Base-by-base conservation (phyloP, 2,797 vertebrate genomes). In the Molothrus aeneus region DNA sequence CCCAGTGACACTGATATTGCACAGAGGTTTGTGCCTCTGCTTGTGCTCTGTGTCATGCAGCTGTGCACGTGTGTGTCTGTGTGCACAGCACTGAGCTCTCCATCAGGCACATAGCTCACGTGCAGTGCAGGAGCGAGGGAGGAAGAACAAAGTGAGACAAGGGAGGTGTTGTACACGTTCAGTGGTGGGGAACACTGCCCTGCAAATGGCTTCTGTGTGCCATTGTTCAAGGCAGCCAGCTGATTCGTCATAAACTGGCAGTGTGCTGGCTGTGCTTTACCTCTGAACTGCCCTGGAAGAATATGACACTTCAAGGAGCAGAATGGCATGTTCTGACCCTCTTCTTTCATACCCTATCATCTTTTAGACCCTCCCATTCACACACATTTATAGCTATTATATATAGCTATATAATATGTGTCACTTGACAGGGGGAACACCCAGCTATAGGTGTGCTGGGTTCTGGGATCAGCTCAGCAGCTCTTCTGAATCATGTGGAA, bases 241-340 rank as follows among this genome's bases (percentile, higher is more conserved):
- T 73, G 69, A 47, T 83, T 50, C 43, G 66, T 24, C 16, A 18
- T 10, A 47, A 47, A 24, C 31, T 38, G 16, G 42, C 38, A 57
- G 20, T 28, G 31, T 75, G 22, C 36, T 79, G 31, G 13, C n/a
- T 79, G 20, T 88, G 43, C 20, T 60, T 56, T 65, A 34, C 47
- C 45, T 90, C 61, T 66, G n/a, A 66, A 34, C 9, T 51, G n/a
- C 26, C 19, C 54, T 86, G 13, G 11, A 79, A 20, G 20, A 17
- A 13, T 28, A 4, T 25, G 50, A 28, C 9, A 16, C 10, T 66
- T 13, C 0, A 36, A 9, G 36, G 9, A 36, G 36, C 36, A 0
- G n/a, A 65, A 43, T 40, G 25, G 4, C 0, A 0, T 42, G 15
- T 56, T 86, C 86, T 79, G 10, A 72, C 29, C 22, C 29, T 40